Conservation (phyloP, 2,113 vertebrate genomes). For the Chitala chitala region DNA sequence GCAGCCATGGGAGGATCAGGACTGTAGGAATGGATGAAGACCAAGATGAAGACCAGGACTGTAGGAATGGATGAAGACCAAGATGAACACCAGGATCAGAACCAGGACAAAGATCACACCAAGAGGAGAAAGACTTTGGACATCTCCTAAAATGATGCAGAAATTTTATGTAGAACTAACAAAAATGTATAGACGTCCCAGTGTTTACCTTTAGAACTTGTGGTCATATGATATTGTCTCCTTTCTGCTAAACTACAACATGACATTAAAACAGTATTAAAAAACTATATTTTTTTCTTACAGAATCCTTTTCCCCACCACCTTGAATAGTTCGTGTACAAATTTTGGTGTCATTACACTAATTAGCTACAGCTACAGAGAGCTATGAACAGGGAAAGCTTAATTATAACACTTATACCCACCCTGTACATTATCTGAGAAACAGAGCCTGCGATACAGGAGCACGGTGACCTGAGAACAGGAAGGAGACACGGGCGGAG, state of each 20-base stretch:
- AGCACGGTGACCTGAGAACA: not conserved
- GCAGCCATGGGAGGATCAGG: not conserved
- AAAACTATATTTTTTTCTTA: not conserved
- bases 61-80: not conserved
- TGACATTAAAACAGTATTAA: too few relatives aligned
- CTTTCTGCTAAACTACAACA: too few relatives aligned
- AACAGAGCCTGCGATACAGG: slow-evolving; percentile 12
- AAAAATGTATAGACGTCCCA: too few relatives aligned
- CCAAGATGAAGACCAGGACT: not conserved
- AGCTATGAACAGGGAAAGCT: too few relatives aligned
- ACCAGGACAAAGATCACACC: not conserved
- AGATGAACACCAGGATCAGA: not conserved
- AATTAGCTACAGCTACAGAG: too few relatives aligned
- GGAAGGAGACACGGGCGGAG: slow-evolving; percentile 19
- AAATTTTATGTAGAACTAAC: too few relatives aligned
- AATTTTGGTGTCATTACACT: too few relatives aligned
- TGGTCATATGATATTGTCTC: too few relatives aligned
- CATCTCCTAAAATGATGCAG: too few relatives aligned
- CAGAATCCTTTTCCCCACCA: too few relatives aligned
- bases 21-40: not conserved
- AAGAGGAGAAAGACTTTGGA: too few relatives aligned
- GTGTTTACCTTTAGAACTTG: too few relatives aligned
- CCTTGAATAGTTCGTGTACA: not conserved
- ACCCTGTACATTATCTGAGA: not conserved
- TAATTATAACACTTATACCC: not conserved